A percentile compares a stretch with the other conserved stretches of the same genome.
phyloP scores from a whole-genome alignment of 2,888 invertebrate genomes.

The Hypsopygia costalis region DNA sequence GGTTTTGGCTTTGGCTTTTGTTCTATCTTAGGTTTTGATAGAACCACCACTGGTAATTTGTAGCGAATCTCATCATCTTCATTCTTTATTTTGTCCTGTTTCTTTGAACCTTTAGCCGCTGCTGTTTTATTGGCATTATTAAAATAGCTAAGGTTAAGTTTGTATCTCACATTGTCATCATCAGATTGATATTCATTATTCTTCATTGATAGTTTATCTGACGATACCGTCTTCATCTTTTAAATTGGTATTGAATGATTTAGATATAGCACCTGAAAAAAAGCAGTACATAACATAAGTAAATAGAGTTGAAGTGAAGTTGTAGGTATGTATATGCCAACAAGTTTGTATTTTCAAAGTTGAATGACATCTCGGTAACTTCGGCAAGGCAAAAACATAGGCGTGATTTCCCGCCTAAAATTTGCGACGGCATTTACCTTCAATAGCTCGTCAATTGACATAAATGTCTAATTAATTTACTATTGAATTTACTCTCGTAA shows the following conservation, averaged over 20 bases:
- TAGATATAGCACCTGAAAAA: slow-evolving; percentile 25
- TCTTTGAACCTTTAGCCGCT: slow-evolving; percentile 33
- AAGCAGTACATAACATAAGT: too few relatives aligned
- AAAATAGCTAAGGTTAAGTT: slow-evolving; percentile 54
- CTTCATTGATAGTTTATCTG: slow-evolving; percentile 32
- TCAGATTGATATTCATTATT: slow-evolving; percentile 63
- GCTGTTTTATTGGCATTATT: slow-evolving; percentile 35
- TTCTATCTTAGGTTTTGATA: slow-evolving; percentile 41
- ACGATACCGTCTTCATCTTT: slow-evolving; percentile 41
- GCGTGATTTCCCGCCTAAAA: slow-evolving; percentile 51
- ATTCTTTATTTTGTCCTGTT: slow-evolving; percentile 22
- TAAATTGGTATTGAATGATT: background rate
- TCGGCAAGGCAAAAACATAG: background rate
- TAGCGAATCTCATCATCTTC: slow-evolving; percentile 61
- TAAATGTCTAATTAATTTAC: background rate
- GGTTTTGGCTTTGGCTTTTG: slow-evolving; percentile 56
- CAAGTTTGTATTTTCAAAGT: background rate
- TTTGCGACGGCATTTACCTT: background rate
- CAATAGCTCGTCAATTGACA: background rate
- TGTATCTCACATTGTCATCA: slow-evolving; percentile 65
- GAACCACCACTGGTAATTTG: slow-evolving; percentile 48
- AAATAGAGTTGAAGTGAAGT: too few relatives aligned
- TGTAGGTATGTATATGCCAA: too few relatives aligned
- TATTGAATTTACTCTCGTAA: background rate
- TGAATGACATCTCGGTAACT: background rate